A percentile compares a stretch with the other conserved stretches of the same genome.
These are phyloP conservation scores for Halictus rubicundus DNA, from an alignment of 1,140 invertebrate species.

Conservation along the genomic window DNA sequence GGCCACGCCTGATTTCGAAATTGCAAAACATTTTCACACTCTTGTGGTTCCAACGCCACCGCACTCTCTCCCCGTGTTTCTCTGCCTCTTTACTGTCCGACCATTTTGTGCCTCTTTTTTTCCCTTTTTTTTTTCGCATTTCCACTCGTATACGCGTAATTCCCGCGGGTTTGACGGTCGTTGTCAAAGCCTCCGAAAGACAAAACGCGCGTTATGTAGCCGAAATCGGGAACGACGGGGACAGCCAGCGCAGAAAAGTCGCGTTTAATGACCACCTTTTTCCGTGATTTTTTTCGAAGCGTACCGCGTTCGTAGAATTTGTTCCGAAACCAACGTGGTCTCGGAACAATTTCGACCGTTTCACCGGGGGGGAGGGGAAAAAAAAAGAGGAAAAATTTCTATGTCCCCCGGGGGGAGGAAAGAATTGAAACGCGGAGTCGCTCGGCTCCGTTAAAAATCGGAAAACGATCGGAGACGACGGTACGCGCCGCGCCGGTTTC, in stretches of 20 bases:
- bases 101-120: slow-evolving; percentile 6
- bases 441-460: not conserved
- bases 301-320: not conserved
- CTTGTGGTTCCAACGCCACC: slow-evolving; percentile 70
- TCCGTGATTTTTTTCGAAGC: not conserved
- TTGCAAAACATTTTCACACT: slow-evolving; percentile 81
- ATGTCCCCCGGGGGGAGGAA: too few species aligned
- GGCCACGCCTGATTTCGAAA: slow-evolving; percentile 76
- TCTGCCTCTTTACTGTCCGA: slow-evolving; percentile 5
- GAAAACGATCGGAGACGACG: slow-evolving; percentile 1
- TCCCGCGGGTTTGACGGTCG: slow-evolving; percentile 32
- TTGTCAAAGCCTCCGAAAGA: slow-evolving; percentile 36
- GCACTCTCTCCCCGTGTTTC: slow-evolving; percentile 31
- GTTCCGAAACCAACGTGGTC: too few species aligned
- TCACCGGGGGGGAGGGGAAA: too few species aligned
- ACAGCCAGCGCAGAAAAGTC: slow-evolving; percentile 11
- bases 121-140: not conserved
- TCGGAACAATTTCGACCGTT: too few species aligned
- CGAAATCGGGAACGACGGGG: slow-evolving; percentile 9
- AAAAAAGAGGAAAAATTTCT: too few species aligned
- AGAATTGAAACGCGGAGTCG: too few species aligned
- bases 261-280: slow-evolving; percentile 4
- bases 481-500: slow-evolving; percentile 25
- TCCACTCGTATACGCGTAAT: slow-evolving; percentile 28
- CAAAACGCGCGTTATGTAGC: not conserved